Evolutionary conservation across 2,113 vertebrate species (phyloP), one percentile per base, ranked within the genome.

Genomic region (Pelvicachromis taeniatus): DNA sequence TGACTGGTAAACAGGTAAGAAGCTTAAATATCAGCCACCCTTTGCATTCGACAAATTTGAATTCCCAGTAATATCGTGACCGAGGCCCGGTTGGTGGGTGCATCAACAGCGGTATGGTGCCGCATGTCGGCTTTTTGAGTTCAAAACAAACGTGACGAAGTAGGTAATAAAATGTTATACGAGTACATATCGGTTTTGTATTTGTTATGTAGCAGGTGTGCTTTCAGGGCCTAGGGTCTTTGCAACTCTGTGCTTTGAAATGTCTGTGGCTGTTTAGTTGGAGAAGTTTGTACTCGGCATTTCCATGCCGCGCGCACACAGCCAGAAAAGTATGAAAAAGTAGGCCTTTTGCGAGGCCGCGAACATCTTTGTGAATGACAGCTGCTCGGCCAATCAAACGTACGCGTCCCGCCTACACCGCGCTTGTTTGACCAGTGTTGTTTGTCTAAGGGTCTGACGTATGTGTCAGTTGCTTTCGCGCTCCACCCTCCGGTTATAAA

Each of bases 81-180:
- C 6, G 23, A 56, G 80, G 77, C 78, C 65, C 61, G 77, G 61
- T 83, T 31, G 50, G 17, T 54, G 56, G 78, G 26, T 54, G 88
- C 88, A 89, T 81, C 93, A 85, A 45, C 86, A 68, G 59, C 87
- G 29, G 87, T 52, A 55, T 80, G 85, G 73, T 90, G 88, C 95
- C 88, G 95, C 94, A 93, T 95, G 94, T 93, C 89, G 92, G 90
- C 92, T 84, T 88, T 77, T 40, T 42, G 54, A 92, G 81, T 95
- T 94, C 92, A 94, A 95, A 95, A 95, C 94, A 95, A 95, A 94
- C 90, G 89, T 89, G 92, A 92, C 89, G 86, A 89, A 92, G 88
- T 87, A 38, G 78, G 7, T 33, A 8, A 82, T 45, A 23, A 59
- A 40, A 78, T 38, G 59, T 53, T 40, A 4, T 12, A 13, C 48